Conservation (phyloP, 1,140 invertebrate genomes). For the Drosophila ironensis region DNA sequence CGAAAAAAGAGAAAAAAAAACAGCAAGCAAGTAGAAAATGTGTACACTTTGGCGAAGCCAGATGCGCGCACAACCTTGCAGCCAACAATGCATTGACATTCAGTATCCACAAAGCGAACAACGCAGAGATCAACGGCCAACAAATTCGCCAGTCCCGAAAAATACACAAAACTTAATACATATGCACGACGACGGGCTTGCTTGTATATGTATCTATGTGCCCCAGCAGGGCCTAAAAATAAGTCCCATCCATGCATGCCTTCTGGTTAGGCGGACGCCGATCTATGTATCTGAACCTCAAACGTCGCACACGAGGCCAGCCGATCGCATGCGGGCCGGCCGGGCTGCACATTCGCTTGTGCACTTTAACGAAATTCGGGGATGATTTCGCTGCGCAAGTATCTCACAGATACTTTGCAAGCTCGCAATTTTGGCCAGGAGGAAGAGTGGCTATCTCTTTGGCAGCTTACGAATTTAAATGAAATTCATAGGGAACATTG, state of each 20-base stretch:
- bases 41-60: constrained; percentile 24
- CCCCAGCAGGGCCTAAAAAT: constrained; percentile 33
- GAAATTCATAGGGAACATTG: no score
- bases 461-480: no score
- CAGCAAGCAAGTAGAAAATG: no score
- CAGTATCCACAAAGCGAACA: constrained; percentile 17
- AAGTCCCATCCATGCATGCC: constrained; percentile 21
- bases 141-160: constrained; percentile 37
- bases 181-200: not conserved
- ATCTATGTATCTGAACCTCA: not conserved
- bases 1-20: not conserved
- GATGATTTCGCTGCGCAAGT: no score
- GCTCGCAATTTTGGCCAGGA: no score
- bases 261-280: not conserved
- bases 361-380: no score
- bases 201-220: not conserved
- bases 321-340: constrained; percentile 3
- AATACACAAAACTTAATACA: constrained; percentile 28
- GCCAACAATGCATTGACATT: constrained; percentile 62
- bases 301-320: constrained; percentile 22
- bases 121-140: constrained; percentile 40
- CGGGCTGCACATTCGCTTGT: not conserved
- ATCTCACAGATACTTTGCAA: no score
- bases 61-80: constrained; percentile 34
- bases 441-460: no score